Base-by-base conservation (phyloP, 2,113 vertebrate species). In the Turdus rufiventris region DNA sequence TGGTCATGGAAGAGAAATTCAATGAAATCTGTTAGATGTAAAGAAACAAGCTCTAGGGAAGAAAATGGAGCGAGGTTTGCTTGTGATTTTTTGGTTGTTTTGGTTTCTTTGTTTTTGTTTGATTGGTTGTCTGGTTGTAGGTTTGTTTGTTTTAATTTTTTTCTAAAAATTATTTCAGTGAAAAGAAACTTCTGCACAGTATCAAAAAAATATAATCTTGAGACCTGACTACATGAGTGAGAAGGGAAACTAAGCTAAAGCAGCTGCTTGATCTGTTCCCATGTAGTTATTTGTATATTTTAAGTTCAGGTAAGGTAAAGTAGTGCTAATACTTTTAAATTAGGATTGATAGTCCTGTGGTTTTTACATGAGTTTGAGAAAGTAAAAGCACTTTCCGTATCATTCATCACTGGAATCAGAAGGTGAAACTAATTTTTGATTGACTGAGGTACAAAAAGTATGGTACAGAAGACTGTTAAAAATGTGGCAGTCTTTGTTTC, bases 1-100 rank as follows among this genome's bases (percentile, higher is more conserved):
- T 51, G 60, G 58, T 86, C 72, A 89, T 95, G 67, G 83, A 92
- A 92, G 91, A 91, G 45, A 94, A 93, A 91, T 66, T 83, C 54
- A 70, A 57, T 88, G 67, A 86, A 94, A 94, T 76, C 38, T 83
- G 19, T 70, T 84, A 92, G 66, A 80, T 76, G 47, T 16, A 93
- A 85, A 80, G 79, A 66, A n/a, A 83, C 31, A 83, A 88, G 57
- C 54, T 91, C 60, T 42, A 85, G 72, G 60, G 58, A 70, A 76
- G 10, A 71, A 91, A 71, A 20, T 5, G 10, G 28, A 45, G 23
- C 18, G 3, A 8, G 2, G 2, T 71, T 71, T 8, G 1, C 42
- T 36, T 65, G 14, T 10, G 7, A 5, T 51, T 43, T 42, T n/a
- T 72, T 40, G 3, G 3, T 57, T 50, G 12, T 48, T 65, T 57